Percentiles rank a stretch among this genome's conserved stretches.
These are phyloP conservation scores for Oscheius onirici DNA, from an alignment of 2,888 invertebrate genomes.

Conservation along the genomic window DNA sequence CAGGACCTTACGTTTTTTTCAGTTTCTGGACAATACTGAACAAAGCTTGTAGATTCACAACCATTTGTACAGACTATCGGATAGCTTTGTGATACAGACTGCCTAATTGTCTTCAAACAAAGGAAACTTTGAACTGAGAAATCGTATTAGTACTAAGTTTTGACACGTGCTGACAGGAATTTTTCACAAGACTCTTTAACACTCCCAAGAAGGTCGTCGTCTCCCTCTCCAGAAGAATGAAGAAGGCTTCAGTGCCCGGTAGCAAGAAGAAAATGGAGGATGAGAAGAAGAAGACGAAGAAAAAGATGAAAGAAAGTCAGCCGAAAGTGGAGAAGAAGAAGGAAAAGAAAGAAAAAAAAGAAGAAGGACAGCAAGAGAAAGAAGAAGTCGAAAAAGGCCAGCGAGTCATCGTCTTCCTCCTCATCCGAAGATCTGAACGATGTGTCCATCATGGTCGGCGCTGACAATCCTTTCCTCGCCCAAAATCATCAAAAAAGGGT, in stretches of 20 bases:
- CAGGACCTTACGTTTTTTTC: no score
- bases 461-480: constrained; percentile 3
- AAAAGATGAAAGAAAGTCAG: background rate
- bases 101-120: no score
- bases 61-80: no score
- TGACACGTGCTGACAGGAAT: no score
- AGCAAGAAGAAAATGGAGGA: background rate
- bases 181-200: no score
- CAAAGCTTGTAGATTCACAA: no score
- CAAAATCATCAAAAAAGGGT: background rate
- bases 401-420: background rate
- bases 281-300: background rate
- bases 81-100: no score
- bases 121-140: no score
- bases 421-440: background rate
- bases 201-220: background rate
- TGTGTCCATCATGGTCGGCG: background rate
- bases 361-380: background rate
- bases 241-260: background rate
- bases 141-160: no score
- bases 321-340: background rate
- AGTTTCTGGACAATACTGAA: no score
- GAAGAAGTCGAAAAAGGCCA: background rate
- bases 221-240: background rate
- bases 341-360: background rate